Conservation (phyloP, 2,888 invertebrate species). For the Eudemis profundana region DNA sequence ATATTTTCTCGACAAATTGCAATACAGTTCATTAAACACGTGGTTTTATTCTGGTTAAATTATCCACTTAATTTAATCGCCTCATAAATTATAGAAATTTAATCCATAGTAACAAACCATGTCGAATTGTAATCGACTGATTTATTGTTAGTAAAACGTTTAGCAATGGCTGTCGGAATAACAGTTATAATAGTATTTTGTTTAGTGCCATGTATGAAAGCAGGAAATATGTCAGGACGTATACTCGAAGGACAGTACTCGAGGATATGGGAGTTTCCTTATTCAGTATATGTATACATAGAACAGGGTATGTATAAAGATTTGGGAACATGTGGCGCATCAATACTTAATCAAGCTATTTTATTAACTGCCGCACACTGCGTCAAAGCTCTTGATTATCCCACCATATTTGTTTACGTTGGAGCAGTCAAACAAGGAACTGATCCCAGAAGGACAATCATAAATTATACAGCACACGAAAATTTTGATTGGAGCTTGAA, state of each 20-base stretch:
- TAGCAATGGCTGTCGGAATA: neutral
- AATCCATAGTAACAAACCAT: too few relatives aligned
- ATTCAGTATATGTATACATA: neutral
- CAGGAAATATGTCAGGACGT: neutral
- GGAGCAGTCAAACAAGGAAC: neutral
- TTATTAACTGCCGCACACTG: neutral
- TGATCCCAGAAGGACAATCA: neutral
- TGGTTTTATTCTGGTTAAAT: too few relatives aligned
- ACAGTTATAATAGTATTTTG: neutral
- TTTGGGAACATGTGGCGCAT: neutral
- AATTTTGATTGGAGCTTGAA: neutral
- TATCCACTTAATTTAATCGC: too few relatives aligned
- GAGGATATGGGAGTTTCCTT: neutral
- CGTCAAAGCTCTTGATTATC: neutral
- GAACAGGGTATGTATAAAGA: neutral
- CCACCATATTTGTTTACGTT: neutral
- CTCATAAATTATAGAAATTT: too few relatives aligned
- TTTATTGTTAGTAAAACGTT: too few relatives aligned
- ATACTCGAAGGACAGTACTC: neutral
- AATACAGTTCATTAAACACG: too few relatives aligned
- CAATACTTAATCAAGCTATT: neutral
- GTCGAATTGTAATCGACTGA: too few relatives aligned
- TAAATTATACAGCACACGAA: neutral
- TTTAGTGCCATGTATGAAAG: neutral
- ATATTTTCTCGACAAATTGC: too few relatives aligned